A percentile compares a stretch with the other conserved stretches of the same genome.
phyloP scores from a whole-genome alignment of 2,797 vertebrate species.

The Hydrocynus forskahlii region DNA sequence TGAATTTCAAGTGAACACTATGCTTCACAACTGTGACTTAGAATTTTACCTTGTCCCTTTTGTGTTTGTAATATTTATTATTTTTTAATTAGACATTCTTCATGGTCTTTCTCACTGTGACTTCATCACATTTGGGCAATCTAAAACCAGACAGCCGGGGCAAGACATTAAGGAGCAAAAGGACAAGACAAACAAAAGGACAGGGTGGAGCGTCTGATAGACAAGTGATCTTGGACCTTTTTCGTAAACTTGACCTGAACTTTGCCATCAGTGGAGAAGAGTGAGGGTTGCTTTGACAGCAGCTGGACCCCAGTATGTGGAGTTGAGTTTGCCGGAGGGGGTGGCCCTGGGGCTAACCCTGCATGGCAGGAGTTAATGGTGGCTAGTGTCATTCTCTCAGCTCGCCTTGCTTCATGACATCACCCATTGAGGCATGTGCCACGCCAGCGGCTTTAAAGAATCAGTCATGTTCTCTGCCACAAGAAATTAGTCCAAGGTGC shows the following conservation, averaged over 20 bases:
- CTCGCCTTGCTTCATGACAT: constrained; percentile 71
- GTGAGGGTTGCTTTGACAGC: constrained; percentile 67
- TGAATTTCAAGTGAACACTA: not conserved
- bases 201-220: constrained; percentile 45
- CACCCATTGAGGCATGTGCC: constrained; percentile 64
- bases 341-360: constrained; percentile 44
- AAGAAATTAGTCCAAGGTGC: constrained; percentile 52
- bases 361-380: constrained; percentile 69
- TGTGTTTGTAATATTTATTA: not conserved
- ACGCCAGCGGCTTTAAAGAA: constrained; percentile 60
- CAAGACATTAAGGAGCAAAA: constrained; percentile 45
- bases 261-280: constrained; percentile 49
- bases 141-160: constrained; percentile 2
- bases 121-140: constrained; percentile 24
- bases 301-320: constrained; percentile 64
- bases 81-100: not conserved
- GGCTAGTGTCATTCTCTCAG: constrained; percentile 64
- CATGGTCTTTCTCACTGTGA: constrained; percentile 25
- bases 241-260: constrained; percentile 68
- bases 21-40: not conserved
- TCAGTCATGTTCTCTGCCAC: constrained; percentile 66
- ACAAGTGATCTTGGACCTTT: constrained; percentile 50
- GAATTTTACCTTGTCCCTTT: not conserved
- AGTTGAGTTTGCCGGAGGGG: constrained; percentile 53
- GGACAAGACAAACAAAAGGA: constrained; percentile 50